Conservation (phyloP, 2,888 invertebrate species). For the Drosophila cognata region DNA sequence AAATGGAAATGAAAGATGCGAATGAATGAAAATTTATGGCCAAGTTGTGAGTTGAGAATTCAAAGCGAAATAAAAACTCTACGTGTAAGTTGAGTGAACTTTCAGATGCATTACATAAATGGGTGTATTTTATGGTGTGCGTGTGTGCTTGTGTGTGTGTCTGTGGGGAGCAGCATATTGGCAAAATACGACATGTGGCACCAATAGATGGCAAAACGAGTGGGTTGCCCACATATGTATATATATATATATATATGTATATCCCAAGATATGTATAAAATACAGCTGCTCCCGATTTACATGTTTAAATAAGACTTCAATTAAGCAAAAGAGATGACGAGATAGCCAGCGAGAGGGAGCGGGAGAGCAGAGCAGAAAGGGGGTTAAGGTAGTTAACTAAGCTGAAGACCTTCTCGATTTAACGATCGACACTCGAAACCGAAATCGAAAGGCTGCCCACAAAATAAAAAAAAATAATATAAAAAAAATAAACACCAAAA, state of each 20-base stretch:
- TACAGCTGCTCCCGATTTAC: constrained; percentile 72
- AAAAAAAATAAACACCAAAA: neutral
- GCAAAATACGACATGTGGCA: constrained; percentile 67
- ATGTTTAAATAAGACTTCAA: constrained; percentile 56
- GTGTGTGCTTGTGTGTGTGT: constrained; percentile 34
- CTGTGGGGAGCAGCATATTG: constrained; percentile 54
- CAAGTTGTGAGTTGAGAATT: constrained; percentile 56
- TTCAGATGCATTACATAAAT: neutral
- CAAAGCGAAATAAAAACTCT: constrained; percentile 28
- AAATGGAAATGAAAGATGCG: constrained; percentile 67
- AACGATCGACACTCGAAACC: constrained; percentile 2
- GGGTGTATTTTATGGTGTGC: neutral
- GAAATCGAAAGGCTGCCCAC: constrained; percentile 62
- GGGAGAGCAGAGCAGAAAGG: neutral
- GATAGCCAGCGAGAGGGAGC: neutral
- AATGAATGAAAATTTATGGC: constrained; percentile 58
- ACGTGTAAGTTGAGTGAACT: constrained; percentile 45
- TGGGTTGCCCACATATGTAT: constrained; percentile 27
- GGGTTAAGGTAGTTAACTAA: constrained; percentile 19
- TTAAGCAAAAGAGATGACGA: constrained; percentile 43
- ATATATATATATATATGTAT: neutral
- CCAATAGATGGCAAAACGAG: constrained; percentile 58
- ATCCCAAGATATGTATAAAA: constrained; percentile 8
- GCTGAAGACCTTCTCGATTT: constrained; percentile 16
- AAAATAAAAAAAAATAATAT: no score